Percentiles rank a stretch among this genome's conserved stretches.
Conservation (phyloP, 1,140 invertebrate species). For the Drosophila lowei region DNA sequence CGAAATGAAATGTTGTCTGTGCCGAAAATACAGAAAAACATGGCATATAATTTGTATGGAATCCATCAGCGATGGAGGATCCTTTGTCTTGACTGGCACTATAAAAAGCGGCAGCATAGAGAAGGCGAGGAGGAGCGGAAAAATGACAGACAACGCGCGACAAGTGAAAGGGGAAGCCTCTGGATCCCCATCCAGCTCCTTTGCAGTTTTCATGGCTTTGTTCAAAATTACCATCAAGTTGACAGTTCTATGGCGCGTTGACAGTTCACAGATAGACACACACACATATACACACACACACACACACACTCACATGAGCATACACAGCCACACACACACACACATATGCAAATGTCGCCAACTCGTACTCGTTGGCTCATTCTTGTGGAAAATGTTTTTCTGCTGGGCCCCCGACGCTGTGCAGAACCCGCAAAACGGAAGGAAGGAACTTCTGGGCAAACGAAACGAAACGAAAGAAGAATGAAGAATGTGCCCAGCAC, state of each 20-base stretch:
- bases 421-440: conserved; percentile 72
- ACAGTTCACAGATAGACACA: conserved; percentile 71
- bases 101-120: conserved; percentile 6
- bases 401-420: conserved; percentile 26
- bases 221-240: conserved; percentile 82
- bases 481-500: conserved; percentile 64
- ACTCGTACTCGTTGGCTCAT: conserved; percentile 71
- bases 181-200: conserved; percentile 18
- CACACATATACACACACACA: conserved; percentile 20
- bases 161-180: conserved; percentile 37
- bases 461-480: conserved; percentile 53
- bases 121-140: conserved; percentile 4
- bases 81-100: conserved; percentile 59
- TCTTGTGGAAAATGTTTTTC: conserved; percentile 78
- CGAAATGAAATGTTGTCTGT: conserved; percentile 73
- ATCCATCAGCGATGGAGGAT: conserved; percentile 61
- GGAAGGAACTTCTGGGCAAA: conserved; percentile 69
- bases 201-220: conserved; percentile 73
- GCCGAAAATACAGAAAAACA: conserved; percentile 47
- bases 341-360: conserved; percentile 77
- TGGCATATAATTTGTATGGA: conserved; percentile 75
- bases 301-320: conserved; percentile 31
- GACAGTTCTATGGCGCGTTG: conserved; percentile 82
- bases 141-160: conserved; percentile 34
- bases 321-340: conserved; percentile 22